Evolutionary conservation across 2,113 vertebrate species (phyloP).

Genomic region (Rattus rattus): DNA sequence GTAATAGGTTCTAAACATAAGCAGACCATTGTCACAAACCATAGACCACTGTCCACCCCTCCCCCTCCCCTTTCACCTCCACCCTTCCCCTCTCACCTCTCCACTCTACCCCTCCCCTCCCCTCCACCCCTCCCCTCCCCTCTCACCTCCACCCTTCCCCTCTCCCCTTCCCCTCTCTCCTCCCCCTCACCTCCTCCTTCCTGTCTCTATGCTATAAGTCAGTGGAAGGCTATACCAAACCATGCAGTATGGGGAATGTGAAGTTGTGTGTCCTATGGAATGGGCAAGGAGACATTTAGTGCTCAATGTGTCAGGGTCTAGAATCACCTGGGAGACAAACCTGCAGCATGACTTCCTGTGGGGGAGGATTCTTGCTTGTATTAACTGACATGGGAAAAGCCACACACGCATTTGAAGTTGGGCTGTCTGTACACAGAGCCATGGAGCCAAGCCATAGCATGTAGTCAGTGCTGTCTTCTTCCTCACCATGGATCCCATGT

Average conservation of each 20-base stretch:
- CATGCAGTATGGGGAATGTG: background rate
- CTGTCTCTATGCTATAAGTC: background rate
- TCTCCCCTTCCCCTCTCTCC: no score
- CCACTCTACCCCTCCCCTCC: background rate
- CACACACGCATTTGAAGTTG: background rate
- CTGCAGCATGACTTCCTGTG: background rate
- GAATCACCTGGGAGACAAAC: background rate
- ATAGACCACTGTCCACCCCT: no score
- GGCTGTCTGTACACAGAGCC: accelerated
- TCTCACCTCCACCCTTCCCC: no score
- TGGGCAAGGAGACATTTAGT: background rate
- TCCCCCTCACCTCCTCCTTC: background rate
- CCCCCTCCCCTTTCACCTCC: no score
- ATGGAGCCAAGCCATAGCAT: background rate
- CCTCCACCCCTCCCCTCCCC: no score
- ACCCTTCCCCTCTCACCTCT: no score
- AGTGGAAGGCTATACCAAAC: background rate
- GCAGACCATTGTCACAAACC: background rate
- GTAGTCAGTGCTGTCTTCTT: background rate
- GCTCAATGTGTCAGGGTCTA: no score
- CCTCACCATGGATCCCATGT: background rate
- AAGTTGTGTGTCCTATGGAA: background rate
- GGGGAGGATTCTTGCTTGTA: background rate
- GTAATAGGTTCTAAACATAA: background rate
- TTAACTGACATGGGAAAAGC: background rate